Evolutionary conservation across 2,113 vertebrate genomes (phyloP).

Genomic region (Sterna hirundo): DNA sequence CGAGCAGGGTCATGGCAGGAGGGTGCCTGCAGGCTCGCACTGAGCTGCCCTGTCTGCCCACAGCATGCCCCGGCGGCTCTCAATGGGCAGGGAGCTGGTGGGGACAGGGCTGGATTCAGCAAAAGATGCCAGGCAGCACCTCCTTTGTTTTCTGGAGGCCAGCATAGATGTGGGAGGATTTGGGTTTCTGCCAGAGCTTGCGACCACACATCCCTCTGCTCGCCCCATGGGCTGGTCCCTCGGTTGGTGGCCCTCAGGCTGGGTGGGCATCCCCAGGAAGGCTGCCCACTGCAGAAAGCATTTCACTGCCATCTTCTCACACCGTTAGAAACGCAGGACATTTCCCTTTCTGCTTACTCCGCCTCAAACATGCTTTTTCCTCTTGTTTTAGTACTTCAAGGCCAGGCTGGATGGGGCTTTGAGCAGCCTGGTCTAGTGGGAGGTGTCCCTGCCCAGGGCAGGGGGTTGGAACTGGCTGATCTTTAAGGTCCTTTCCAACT

Average conservation of each 20-base stretch:
- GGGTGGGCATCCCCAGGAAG: neutral
- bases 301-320: neutral
- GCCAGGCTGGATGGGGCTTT: neutral
- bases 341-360: neutral
- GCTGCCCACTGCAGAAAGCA: fast-evolving
- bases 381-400: neutral
- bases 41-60: neutral
- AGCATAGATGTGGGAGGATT: neutral
- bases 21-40: fast-evolving
- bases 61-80: fast-evolving
- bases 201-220: neutral
- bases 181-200: neutral
- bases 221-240: neutral
- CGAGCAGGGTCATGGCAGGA: neutral
- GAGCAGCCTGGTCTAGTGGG: neutral
- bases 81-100: neutral
- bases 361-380: neutral
- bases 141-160: neutral
- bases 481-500: neutral
- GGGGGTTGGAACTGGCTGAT: neutral
- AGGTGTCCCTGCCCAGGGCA: neutral
- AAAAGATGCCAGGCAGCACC: neutral
- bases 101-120: neutral
- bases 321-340: fast-evolving
- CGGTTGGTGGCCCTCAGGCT: fast-evolving